Percentiles rank a stretch among this genome's conserved stretches.
Evolutionary conservation across 2,888 invertebrate genomes (phyloP).

Genomic region (Anorthoa munda): DNA sequence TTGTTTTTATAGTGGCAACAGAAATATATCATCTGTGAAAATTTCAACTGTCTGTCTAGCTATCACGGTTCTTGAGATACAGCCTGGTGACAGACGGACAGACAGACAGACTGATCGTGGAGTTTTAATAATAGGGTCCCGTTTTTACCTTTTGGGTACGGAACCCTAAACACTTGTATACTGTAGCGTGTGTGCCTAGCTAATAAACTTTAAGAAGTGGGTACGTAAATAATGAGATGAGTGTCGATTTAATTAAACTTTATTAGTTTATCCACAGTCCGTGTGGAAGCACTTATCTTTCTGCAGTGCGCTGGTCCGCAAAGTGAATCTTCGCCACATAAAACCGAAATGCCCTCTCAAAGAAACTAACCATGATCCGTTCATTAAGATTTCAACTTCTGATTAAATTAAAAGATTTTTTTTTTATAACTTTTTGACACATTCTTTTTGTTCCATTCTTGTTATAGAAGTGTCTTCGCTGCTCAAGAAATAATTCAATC

Average conservation of each 20-base stretch:
- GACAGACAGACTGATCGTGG: no score
- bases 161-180: no score
- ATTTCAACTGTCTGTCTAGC: no score
- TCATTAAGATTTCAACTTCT: slow-evolving; percentile 76
- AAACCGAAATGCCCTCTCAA: slow-evolving; percentile 68
- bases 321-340: slow-evolving; percentile 78
- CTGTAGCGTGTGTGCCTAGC: slow-evolving; percentile 4
- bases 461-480: slow-evolving; percentile 52
- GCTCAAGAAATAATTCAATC: slow-evolving; percentile 40
- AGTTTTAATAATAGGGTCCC: no score
- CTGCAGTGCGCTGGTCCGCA: slow-evolving; percentile 68
- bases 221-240: slow-evolving; percentile 52
- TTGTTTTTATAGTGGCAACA: no score
- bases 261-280: slow-evolving; percentile 74
- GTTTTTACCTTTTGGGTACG: no score
- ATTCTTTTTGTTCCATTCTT: slow-evolving; percentile 54
- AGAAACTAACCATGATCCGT: slow-evolving; percentile 72
- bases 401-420: slow-evolving; percentile 73
- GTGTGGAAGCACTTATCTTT: slow-evolving; percentile 74
- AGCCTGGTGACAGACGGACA: no score
- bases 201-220: slow-evolving; percentile 47
- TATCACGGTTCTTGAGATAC: no score
- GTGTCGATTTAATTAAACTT: slow-evolving; percentile 77
- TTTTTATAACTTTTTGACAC: slow-evolving; percentile 56
- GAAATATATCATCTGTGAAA: no score